Conservation (phyloP, 1,140 invertebrate genomes). For the Ceratoteleas bidentatus region DNA sequence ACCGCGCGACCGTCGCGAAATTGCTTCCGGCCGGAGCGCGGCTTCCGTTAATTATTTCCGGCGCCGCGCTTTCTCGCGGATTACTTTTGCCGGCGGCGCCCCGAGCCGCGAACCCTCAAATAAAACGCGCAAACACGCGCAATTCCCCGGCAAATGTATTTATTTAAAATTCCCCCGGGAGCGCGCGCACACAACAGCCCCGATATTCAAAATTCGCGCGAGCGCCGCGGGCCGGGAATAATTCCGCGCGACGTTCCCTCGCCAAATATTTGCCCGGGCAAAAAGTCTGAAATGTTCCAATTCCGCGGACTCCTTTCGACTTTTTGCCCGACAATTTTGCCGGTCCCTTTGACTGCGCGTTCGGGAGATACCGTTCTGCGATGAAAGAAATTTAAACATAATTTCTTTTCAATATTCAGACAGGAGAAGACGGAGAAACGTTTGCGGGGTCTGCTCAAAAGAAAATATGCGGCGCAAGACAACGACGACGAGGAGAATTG, state of each 20-base stretch:
- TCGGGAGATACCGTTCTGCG: constrained; percentile 14
- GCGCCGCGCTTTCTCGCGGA: background rate
- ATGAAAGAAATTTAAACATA: constrained; percentile 61
- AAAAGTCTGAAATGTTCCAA: constrained; percentile 37
- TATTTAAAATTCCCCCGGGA: background rate
- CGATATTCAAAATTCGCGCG: constrained; percentile 20
- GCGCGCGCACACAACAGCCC: background rate
- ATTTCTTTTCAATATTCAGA: constrained; percentile 66
- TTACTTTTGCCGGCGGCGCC: background rate
- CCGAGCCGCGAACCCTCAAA: background rate
- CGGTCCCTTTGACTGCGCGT: constrained; percentile 31
- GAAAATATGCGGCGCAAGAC: constrained; percentile 44
- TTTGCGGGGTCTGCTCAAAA: constrained; percentile 48
- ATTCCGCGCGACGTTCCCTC: constrained; percentile 4
- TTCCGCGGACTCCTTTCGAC: constrained; percentile 26
- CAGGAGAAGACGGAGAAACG: constrained; percentile 73
- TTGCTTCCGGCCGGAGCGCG: no score
- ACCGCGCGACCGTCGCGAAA: no score
- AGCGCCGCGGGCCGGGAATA: background rate
- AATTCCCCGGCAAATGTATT: constrained; percentile 2
- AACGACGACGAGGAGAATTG: constrained; percentile 34
- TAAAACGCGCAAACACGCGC: background rate
- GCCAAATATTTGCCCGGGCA: constrained; percentile 31
- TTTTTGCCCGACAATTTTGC: constrained; percentile 31
- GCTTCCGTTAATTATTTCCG: background rate